Base-by-base conservation (phyloP, 2,888 invertebrate species). In the Hydropsyche betteni region DNA sequence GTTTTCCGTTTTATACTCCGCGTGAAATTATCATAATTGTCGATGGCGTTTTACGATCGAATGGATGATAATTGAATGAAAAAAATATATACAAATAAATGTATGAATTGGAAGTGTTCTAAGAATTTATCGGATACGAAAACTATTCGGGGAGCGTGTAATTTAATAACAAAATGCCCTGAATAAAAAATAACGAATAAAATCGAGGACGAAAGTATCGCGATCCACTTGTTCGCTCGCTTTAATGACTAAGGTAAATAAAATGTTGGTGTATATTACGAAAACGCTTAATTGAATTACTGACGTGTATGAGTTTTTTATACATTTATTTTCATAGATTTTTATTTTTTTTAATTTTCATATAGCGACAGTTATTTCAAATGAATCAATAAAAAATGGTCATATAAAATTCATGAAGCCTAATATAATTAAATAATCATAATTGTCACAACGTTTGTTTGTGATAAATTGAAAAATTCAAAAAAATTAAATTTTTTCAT, bases 221-320 rank as follows among this genome's bases (percentile, higher is more conserved):
- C 44, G 44, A 10, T 44, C 44, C 10, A 44, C 44, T 44, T 44
- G 44, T 44, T 44, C 44, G 44, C 10, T 44, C 55, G 55, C 55
- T 55, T 55, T 55, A 44, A 55, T n/a, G 55, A 55, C 1, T 55
- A 55, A 55, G n/a, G 55, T 55, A 55, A 55, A 55, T 55, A 55
- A 16, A 55, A 55, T 55, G 55, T 55, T 55, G 24, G 24, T 24
- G 24, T 55, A 4, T n/a, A n/a, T 55, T 16, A 55, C 16, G 16
- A 55, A 55, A n/a, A 4, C 16, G 55, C 55, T 16, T 55, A 55
- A 55, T 55, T 55, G 55, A 55, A 55, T 55, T 55, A 55, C n/a
- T n/a, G 16, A n/a, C 16, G n/a, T 55, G 14, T 16, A 55, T 16
- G 55, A 14, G 14, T n/a, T 55, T 55, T 55, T 3, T 55, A 51